phyloP scores from a whole-genome alignment of 2,113 vertebrate species.

The Trogon melanurus region DNA sequence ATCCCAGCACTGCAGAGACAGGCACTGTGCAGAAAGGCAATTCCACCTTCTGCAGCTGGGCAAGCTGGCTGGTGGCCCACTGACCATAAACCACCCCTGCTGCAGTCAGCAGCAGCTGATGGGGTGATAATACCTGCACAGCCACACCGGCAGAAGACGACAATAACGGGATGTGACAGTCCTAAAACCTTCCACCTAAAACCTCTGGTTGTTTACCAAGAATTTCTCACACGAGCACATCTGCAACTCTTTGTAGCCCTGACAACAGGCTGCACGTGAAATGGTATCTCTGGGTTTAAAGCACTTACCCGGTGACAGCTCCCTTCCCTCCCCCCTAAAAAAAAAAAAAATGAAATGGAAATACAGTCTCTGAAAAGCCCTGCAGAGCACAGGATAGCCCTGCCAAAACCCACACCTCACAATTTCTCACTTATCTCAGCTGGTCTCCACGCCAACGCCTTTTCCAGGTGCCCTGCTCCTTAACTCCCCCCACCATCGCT shows the following conservation, averaged over 20 bases:
- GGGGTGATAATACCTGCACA: background rate
- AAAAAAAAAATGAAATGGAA: background rate
- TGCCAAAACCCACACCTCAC: constrained; percentile 53
- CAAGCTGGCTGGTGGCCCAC: background rate
- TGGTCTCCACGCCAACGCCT: background rate
- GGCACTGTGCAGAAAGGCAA: background rate
- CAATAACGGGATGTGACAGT: background rate
- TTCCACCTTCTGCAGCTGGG: background rate
- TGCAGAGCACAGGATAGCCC: background rate
- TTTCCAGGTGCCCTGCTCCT: constrained; percentile 40
- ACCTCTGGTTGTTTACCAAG: background rate
- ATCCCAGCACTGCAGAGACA: background rate
- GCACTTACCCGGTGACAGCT: background rate
- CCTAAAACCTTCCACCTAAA: background rate
- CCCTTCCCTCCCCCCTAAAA: background rate
- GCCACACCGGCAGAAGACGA: background rate
- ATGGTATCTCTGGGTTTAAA: background rate
- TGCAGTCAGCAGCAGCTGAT: background rate
- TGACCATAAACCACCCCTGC: background rate
- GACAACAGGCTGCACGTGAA: constrained; percentile 23
- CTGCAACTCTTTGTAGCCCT: constrained; percentile 26
- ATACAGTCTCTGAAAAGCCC: background rate
- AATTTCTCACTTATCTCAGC: constrained; percentile 22
- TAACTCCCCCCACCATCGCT: background rate
- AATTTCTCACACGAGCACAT: background rate